These are phyloP conservation scores for Sitta europaea DNA, from an alignment of 2,113 vertebrate species.

Conservation along the genomic window DNA sequence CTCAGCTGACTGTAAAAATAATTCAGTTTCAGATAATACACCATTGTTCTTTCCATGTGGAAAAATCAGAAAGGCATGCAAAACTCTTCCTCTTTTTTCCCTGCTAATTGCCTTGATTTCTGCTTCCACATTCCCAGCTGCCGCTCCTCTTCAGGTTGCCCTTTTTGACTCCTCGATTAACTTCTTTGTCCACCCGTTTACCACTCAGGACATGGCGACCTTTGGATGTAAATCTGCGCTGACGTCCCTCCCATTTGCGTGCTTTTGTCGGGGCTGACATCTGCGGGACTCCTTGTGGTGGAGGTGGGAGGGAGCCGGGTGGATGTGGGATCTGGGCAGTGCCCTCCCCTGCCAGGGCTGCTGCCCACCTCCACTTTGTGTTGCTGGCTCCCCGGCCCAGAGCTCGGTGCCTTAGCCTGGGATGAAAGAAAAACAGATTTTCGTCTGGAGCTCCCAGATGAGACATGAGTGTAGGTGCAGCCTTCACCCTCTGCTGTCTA, in stretches of 20 bases:
- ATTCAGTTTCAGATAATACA: not conserved
- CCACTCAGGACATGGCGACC: conserved; percentile 45
- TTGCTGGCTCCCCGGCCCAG: rapidly evolving
- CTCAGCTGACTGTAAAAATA: conserved; percentile 31
- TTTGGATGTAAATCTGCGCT: conserved; percentile 38
- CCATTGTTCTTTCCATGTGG: not conserved
- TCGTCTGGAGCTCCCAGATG: not conserved
- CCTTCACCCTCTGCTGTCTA: not conserved
- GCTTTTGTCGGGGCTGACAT: conserved; percentile 3
- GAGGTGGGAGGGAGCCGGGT: not conserved
- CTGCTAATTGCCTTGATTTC: conserved; percentile 36
- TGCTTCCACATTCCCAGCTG: conserved; percentile 43
- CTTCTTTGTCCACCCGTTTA: conserved; percentile 59
- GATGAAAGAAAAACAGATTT: not conserved
- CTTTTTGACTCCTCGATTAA: conserved; percentile 58
- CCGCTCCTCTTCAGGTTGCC: conserved; percentile 46
- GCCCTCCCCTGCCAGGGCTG: not conserved
- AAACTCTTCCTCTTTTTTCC: conserved; percentile 1
- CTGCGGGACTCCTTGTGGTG: not conserved
- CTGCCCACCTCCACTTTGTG: not conserved
- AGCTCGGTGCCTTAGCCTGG: not conserved
- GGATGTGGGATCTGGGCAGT: not conserved
- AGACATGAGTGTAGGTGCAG: not conserved
- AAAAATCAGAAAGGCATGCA: conserved; percentile 12
- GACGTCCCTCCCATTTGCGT: not conserved